These are phyloP conservation scores for Papilio dardanus DNA, from an alignment of 1,140 invertebrate genomes.

Conservation along the genomic window DNA sequence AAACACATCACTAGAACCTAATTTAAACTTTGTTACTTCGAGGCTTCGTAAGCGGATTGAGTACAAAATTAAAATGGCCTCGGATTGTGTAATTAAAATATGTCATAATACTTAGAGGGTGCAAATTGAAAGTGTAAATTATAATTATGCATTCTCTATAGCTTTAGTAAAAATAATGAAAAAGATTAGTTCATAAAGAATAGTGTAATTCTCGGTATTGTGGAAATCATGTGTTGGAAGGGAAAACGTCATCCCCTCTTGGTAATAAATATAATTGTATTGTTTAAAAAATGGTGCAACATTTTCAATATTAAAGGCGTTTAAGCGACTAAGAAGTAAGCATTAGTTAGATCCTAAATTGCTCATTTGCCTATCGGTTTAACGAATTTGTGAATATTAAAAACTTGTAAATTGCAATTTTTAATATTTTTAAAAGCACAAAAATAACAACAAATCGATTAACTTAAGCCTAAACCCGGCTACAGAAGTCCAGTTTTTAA, in stretches of 20 bases:
- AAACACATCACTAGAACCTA: conserved; percentile 57
- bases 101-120: conserved; percentile 71
- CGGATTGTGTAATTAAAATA: conserved; percentile 70
- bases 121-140: conserved; percentile 43
- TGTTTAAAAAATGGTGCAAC: too few relatives aligned
- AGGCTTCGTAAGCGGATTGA: conserved; percentile 72
- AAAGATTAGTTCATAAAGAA: not conserved
- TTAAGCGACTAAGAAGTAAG: too few relatives aligned
- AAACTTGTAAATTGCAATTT: too few relatives aligned
- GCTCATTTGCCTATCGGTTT: too few relatives aligned
- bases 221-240: not conserved
- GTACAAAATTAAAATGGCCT: conserved; percentile 76
- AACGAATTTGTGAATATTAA: too few relatives aligned
- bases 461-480: not conserved
- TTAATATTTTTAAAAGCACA: not conserved
- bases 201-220: too few relatives aligned
- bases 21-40: conserved; percentile 61
- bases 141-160: conserved; percentile 27
- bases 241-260: not conserved
- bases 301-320: too few relatives aligned
- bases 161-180: not conserved
- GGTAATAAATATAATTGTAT: too few relatives aligned
- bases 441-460: not conserved
- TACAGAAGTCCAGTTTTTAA: too few relatives aligned
- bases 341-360: too few relatives aligned